Conservation (phyloP, 2,888 invertebrate genomes). For the Cactoblastis cactorum region DNA sequence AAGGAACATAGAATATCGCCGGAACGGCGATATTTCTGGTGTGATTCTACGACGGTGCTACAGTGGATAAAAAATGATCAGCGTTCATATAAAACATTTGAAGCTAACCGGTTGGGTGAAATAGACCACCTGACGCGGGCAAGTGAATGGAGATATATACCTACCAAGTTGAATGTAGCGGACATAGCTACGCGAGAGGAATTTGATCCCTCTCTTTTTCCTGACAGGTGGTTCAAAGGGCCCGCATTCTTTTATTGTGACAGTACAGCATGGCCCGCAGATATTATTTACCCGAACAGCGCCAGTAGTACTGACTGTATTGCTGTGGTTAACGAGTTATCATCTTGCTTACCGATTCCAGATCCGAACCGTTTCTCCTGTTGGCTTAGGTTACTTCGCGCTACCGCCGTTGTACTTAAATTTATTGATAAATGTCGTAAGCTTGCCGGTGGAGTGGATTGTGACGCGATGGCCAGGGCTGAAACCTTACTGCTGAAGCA, state of each 20-base stretch:
- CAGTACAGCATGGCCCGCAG: not conserved
- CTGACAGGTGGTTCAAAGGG: not conserved
- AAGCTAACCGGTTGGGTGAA: not conserved
- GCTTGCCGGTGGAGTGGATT: not conserved
- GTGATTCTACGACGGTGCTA: conserved; percentile 14
- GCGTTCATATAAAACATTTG: not conserved
- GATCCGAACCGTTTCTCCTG: not conserved
- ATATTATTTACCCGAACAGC: not conserved
- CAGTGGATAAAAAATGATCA: not conserved
- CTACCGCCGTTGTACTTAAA: not conserved
- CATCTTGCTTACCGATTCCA: not conserved
- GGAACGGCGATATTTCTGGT: conserved; percentile 11
- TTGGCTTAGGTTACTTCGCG: not conserved
- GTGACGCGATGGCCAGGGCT: not conserved
- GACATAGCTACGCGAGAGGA: not conserved
- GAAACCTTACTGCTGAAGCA: not conserved
- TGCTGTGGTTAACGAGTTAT: not conserved
- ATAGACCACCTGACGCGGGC: not conserved
- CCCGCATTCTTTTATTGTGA: not conserved
- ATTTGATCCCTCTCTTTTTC: not conserved
- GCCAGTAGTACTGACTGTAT: not conserved
- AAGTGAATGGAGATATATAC: not conserved
- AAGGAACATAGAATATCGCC: conserved; percentile 10
- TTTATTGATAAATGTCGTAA: not conserved
- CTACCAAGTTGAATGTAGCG: conserved; percentile 12